A percentile compares a stretch with the other conserved stretches of the same genome.
Conservation (phyloP, 2,888 invertebrate genomes). For the Luperina nickerlii region DNA sequence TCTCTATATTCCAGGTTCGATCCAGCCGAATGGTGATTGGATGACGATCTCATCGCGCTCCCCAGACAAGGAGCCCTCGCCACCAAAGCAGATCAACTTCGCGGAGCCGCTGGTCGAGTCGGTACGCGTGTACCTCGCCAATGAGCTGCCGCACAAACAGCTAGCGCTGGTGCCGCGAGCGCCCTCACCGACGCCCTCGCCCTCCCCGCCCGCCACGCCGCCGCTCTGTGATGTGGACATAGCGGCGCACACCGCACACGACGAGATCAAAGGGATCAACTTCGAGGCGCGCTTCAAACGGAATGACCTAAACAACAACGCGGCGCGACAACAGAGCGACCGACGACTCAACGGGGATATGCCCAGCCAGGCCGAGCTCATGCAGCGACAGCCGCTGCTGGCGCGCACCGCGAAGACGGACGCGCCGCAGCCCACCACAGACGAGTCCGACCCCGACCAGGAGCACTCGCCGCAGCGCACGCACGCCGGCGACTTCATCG, state of each 20-base stretch:
- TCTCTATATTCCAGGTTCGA: conserved; percentile 83
- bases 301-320: conserved; percentile 90
- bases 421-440: conserved; percentile 83
- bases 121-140: conserved; percentile 86
- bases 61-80: conserved; percentile 84
- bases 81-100: conserved; percentile 83
- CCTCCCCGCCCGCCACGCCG: conserved; percentile 67
- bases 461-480: conserved; percentile 84
- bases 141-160: conserved; percentile 84
- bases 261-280: conserved; percentile 87
- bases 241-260: conserved; percentile 82
- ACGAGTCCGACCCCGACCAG: conserved; percentile 87
- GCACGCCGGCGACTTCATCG: conserved; percentile 84
- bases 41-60: conserved; percentile 88
- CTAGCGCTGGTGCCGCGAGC: conserved; percentile 76
- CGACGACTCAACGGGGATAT: conserved; percentile 73
- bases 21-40: conserved; percentile 88
- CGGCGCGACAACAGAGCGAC: conserved; percentile 74
- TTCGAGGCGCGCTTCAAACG: conserved; percentile 85
- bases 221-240: conserved; percentile 85
- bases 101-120: conserved; percentile 88
- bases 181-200: conserved; percentile 66
- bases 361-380: conserved; percentile 88
- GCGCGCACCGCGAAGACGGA: conserved; percentile 84
- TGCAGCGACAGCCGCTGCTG: conserved; percentile 89